Evolutionary conservation across 2,888 invertebrate species (phyloP).

Genomic region (Bugula neritina): DNA sequence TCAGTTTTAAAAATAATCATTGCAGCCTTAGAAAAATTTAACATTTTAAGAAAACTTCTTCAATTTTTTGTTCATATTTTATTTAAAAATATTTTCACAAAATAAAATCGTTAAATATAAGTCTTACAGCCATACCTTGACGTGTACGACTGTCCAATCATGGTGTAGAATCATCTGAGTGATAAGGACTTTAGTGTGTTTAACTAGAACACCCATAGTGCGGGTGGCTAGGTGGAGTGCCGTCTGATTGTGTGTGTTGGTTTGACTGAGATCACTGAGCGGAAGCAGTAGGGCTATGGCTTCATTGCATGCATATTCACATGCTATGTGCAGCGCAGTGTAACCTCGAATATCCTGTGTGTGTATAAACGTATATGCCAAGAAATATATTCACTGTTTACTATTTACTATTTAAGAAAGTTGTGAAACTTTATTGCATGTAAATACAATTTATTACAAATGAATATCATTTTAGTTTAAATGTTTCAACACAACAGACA

Average conservation of each 20-base stretch:
- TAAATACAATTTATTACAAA: too few relatives aligned
- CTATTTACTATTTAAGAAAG: too few relatives aligned
- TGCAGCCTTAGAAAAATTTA: too few relatives aligned
- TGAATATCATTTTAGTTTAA: too few relatives aligned
- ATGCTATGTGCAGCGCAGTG: slow-evolving; percentile 48
- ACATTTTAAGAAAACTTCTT: too few relatives aligned
- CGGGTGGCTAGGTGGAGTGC: slow-evolving; percentile 12
- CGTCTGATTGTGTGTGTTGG: slow-evolving; percentile 3
- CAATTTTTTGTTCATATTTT: too few relatives aligned
- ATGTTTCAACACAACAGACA: too few relatives aligned
- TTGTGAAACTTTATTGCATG: too few relatives aligned
- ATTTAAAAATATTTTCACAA: too few relatives aligned
- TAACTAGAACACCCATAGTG: not conserved
- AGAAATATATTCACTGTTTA: not conserved
- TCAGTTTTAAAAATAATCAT: too few relatives aligned
- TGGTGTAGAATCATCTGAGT: slow-evolving; percentile 31
- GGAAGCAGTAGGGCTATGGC: slow-evolving; percentile 31
- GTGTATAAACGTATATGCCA: not conserved
- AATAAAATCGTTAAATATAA: too few relatives aligned
- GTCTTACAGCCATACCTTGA: too few relatives aligned
- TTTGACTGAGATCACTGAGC: not conserved
- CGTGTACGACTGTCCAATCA: slow-evolving; percentile 43
- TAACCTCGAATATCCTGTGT: slow-evolving; percentile 35
- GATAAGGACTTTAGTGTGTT: not conserved
- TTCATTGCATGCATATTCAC: slow-evolving; percentile 39